Evolutionary conservation across 1,140 invertebrate genomes (phyloP), one percentile per base, ranked within the genome.

Genomic region (roundworm (Caenorhabditis elegans)): DNA sequence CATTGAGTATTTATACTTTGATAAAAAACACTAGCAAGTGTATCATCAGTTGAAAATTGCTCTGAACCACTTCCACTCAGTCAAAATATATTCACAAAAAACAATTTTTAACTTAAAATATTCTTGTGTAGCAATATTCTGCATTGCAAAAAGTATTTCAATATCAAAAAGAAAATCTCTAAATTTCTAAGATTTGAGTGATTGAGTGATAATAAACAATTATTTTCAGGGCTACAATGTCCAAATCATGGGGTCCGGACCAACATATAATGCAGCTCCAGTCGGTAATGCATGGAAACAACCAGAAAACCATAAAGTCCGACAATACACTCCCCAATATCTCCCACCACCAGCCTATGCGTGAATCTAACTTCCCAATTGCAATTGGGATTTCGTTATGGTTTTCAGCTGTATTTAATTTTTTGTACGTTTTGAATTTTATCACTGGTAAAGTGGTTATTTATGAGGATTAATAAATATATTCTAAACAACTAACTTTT

Each of bases 211-310:
- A 53, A 8, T 17, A 19, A 8, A n/a, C 8, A 53, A 10, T 10
- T n/a, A 2, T 49, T 49, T 77, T 11, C 55, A 79, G 53, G 78
- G 78, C 53, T 79, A 79, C 78, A 70, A 60, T 43, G 78, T 79
- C 4, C 78, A 79, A 34, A 43, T 79, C 22, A 48, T 79, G 34
- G 78, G 78, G 2, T 36, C 31, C 55, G 13, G 17, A 3, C 60
- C 60, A 19, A 70, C 60, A 2, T 79, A 79, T 31, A 39, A 53
- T 5, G 78, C 78, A 2, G 55, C 51, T 26, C 78, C 78, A 39
- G 55, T 79, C n/a, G 78, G 78, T 19, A 53, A 28, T 53, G 78
- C 31, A 1, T 79, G 78, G 78, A 65, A 60, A 11, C 78, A 79
- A 11, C 77, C 77, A 13, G 34, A 49, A 24, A 51, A 49, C 46